phyloP scores from a whole-genome alignment of 2,113 vertebrate genomes.

The Narcine bancroftii region DNA sequence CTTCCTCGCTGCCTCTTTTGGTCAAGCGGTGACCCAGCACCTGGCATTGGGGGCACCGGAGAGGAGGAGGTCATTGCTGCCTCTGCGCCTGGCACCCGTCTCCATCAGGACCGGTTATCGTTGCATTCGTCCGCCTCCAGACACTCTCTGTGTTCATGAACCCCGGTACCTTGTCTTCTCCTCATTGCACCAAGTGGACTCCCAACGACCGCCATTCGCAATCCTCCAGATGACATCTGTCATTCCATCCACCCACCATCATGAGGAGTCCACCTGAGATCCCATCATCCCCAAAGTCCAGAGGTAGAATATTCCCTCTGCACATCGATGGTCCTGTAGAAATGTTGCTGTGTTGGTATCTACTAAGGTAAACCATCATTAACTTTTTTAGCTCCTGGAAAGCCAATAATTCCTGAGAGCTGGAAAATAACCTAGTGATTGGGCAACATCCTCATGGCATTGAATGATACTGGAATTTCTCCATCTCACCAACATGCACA shows the following conservation, averaged over 20 bases:
- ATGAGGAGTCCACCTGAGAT: not conserved
- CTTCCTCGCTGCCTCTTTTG: constrained; percentile 42
- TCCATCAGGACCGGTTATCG: not conserved
- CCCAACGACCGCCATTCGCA: not conserved
- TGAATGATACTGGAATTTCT: not conserved
- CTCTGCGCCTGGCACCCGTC: not conserved
- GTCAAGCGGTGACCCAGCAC: not conserved
- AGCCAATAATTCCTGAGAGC: not conserved
- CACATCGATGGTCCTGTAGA: not conserved
- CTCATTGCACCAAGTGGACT: not conserved
- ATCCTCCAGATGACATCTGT: not conserved
- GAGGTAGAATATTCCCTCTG: not conserved
- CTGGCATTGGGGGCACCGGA: not conserved
- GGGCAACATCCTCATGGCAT: not conserved
- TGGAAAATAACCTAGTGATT: no score
- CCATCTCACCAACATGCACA: not conserved
- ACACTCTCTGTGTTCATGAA: not conserved
- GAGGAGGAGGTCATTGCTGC: not conserved
- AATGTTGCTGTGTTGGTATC: not conserved
- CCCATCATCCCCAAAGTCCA: no score
- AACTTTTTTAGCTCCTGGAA: not conserved
- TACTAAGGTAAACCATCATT: not conserved
- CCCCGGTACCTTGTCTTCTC: not conserved
- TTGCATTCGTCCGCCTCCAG: not conserved
- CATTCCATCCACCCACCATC: not conserved